A percentile compares a stretch with the other conserved stretches of the same genome.
Evolutionary conservation across 2,797 vertebrate genomes (phyloP).

Genomic region (Melanotaenia trifasciata): DNA sequence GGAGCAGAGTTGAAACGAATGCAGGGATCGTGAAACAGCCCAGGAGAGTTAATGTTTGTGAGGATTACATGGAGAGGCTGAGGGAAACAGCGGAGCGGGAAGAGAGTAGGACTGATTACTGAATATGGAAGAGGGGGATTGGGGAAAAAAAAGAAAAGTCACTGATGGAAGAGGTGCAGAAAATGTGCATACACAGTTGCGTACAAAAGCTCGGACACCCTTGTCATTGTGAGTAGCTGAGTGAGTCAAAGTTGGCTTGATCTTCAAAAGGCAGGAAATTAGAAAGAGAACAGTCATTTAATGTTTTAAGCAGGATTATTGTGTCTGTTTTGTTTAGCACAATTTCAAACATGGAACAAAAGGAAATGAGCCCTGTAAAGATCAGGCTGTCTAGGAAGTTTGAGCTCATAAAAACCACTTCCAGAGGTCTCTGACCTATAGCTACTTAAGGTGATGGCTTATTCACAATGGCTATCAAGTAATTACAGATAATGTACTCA

Average conservation of each 20-base stretch:
- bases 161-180: not conserved
- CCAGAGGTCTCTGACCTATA: not conserved
- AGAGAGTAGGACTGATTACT: constrained; percentile 22
- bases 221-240: not conserved
- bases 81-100: constrained; percentile 1
- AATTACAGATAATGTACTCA: not conserved
- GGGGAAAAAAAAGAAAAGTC: not conserved
- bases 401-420: not conserved
- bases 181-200: not conserved
- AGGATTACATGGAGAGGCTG: constrained; percentile 40
- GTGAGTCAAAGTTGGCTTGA: not conserved
- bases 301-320: constrained; percentile 1
- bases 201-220: not conserved
- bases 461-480: not conserved
- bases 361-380: not conserved
- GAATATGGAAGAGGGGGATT: constrained; percentile 1
- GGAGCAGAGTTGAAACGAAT: constrained; percentile 38
- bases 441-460: not conserved
- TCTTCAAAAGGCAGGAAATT: not conserved
- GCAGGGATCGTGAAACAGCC: constrained; percentile 26
- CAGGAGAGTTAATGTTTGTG: constrained; percentile 36
- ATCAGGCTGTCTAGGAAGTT: not conserved
- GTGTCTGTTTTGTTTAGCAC: not conserved
- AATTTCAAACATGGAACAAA: not conserved
- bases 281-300: not conserved